Percentiles rank a stretch among this genome's conserved stretches.
Evolutionary conservation across 2,888 invertebrate species (phyloP).

Genomic region (Cheilosia variabilis): DNA sequence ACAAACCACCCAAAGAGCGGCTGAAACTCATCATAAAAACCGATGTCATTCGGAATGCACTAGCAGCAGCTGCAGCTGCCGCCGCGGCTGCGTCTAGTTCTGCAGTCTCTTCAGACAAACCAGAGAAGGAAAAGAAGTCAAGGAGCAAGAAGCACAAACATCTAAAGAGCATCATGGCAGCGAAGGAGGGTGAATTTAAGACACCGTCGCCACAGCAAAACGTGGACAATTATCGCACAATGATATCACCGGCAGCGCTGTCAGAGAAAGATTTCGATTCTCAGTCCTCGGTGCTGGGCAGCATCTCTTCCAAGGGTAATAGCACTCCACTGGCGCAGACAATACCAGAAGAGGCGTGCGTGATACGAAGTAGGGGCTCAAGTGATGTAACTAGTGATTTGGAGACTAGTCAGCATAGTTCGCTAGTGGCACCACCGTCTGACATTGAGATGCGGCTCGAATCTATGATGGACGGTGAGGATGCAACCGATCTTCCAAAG

Average conservation of each 20-base stretch:
- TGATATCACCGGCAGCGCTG: constrained; percentile 84
- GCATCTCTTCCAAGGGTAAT: constrained; percentile 83
- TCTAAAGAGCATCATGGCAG: constrained; percentile 78
- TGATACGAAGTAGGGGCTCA: constrained; percentile 83
- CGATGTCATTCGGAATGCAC: constrained; percentile 82
- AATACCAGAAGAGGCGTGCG: constrained; percentile 82
- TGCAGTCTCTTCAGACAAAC: constrained; percentile 73
- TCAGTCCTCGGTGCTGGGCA: constrained; percentile 83
- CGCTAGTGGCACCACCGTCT: constrained; percentile 83
- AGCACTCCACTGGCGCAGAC: constrained; percentile 82
- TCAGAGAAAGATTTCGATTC: constrained; percentile 83
- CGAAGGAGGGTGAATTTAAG: constrained; percentile 80
- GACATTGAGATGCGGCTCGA: constrained; percentile 83
- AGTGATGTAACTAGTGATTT: constrained; percentile 83
- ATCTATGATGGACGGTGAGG: constrained; percentile 82
- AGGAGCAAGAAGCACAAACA: constrained; percentile 83
- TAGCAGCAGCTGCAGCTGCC: constrained; percentile 82
- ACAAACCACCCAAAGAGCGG: constrained; percentile 84
- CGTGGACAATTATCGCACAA: constrained; percentile 82
- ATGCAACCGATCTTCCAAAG: constrained; percentile 77
- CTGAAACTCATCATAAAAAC: constrained; percentile 84
- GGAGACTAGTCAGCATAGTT: constrained; percentile 83
- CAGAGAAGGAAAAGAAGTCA: constrained; percentile 78
- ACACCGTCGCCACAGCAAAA: constrained; percentile 85
- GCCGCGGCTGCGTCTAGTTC: constrained; percentile 78